Base-by-base conservation (phyloP, 2,888 invertebrate species). In the Netelia inedita region DNA sequence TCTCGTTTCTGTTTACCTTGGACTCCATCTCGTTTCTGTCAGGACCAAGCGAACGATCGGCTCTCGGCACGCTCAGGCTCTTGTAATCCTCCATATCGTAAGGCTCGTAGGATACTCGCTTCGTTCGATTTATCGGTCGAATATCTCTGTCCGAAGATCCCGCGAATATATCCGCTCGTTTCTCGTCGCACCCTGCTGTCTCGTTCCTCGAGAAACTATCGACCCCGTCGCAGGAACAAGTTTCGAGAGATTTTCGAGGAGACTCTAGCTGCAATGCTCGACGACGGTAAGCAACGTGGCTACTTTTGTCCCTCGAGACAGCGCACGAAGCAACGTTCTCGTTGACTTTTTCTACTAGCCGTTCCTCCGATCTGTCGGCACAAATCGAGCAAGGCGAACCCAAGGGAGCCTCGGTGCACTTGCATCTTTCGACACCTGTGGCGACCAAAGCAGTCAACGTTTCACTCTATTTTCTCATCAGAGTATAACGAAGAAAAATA, bases 321-420 rank as follows among this genome's bases (percentile, higher is more conserved):
- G 16, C 73, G 11, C 81, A 83, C 43, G 86, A 76, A 82, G 85
- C 83, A 66, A 75, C 85, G 80, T 86, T 86, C 83, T 85, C 84
- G 78, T 88, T 87, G 71, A 86, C 87, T 61, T 90, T 84, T 68
- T 81, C 79, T 71, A 83, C 73, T 83, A 85, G 87, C 43, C 88
- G 86, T 68, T 90, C 88, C 85, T 85, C 86, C 78, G 85, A 85
- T 87, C 88, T 90, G 88, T 91, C 90, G 73, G 89, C 90, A 85
- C 89, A 91, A 91, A 92, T 90, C 89, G 92, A 92, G 89, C 89
- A 83, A 85, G 87, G 87, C 80, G 89, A 89, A 84, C 88, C 88
- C 91, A 88, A 89, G 55, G 88, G 91, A 87, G 89, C 88, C 16
- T 79, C 74, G 57, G 71, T 73, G 68, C 83, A 80, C 28, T 71